Evolutionary conservation across 2,888 invertebrate genomes (phyloP).

Genomic region (Polymixis lichenea): DNA sequence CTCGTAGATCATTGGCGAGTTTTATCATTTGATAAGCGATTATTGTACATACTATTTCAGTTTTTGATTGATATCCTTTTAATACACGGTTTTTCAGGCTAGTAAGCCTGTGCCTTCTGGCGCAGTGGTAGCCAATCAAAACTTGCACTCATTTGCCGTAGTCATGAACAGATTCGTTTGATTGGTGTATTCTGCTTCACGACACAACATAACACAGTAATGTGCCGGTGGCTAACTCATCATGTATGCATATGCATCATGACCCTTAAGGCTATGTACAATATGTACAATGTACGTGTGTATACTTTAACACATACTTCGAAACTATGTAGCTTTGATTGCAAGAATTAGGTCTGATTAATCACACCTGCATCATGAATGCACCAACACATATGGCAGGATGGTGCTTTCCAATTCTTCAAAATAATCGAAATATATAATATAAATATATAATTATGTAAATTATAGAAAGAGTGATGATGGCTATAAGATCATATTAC

Average conservation of each 20-base stretch:
- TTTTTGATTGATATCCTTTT: neutral
- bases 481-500: neutral
- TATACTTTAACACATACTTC: neutral
- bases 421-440: neutral
- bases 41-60: neutral
- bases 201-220: no score
- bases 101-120: no score
- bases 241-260: neutral
- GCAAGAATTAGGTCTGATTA: neutral
- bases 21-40: neutral
- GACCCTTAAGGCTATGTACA: neutral
- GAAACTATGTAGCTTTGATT: neutral
- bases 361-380: neutral
- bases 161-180: no score
- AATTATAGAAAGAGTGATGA: neutral
- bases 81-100: neutral
- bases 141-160: no score
- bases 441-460: no score
- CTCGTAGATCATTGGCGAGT: neutral
- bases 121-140: no score
- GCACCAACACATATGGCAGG: neutral
- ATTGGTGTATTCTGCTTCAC: no score
- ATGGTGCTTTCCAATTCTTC: neutral
- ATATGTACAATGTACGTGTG: no score
- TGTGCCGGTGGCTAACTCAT: neutral